Base-by-base conservation (phyloP, 2,888 invertebrate species). In the Cerastis rubricosa region DNA sequence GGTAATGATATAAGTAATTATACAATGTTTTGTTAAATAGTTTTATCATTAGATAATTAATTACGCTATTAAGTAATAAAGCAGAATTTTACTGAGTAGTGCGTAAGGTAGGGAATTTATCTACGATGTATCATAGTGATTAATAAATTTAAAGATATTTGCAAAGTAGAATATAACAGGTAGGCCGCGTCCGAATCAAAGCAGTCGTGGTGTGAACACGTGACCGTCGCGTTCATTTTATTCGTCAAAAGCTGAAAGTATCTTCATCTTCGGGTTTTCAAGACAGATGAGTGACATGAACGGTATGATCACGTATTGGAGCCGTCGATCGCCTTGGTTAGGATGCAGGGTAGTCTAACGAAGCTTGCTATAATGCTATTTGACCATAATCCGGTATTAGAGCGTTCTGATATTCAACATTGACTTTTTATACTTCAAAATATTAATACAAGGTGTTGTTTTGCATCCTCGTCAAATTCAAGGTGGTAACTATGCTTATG, bases 1-100 rank as follows among this genome's bases (percentile, higher is more conserved):
- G 25, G 29, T 71, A 71, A 71, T 76, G 71, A 63, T 40, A 51
- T 6, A 12, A 51, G 4, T 66, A 65, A 81, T 82, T 85, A 67
- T 59, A 0, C 0, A 65, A 57, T n/a, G 43, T n/a, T 29, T 63
- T 57, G 22, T 14, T 54, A 25, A 75, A 75, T 57, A 9, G n/a
- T 49, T 43, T 8, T 12, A 12, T 61, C 65, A 14, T 78, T 81
- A 51, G 0, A 43, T 68, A 19, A 64, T 47, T 76, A 2, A 61
- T 29, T 47, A 2, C 2, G 47, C 40, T 25, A 57, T 84, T 73
- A 69, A 19, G 22, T 70, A 22, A 49, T 9, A 2, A 29, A 51
- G 49, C 17, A 19, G 5, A 25, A 8, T 51, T 54, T 19, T 63
- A 80, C 2, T 47, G 25, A 9, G 7, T 14, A 19, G 12, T 17